Percentiles rank a stretch among this genome's conserved stretches.
phyloP scores from a whole-genome alignment of 2,797 vertebrate genomes.

The Pelodytes ibericus region DNA sequence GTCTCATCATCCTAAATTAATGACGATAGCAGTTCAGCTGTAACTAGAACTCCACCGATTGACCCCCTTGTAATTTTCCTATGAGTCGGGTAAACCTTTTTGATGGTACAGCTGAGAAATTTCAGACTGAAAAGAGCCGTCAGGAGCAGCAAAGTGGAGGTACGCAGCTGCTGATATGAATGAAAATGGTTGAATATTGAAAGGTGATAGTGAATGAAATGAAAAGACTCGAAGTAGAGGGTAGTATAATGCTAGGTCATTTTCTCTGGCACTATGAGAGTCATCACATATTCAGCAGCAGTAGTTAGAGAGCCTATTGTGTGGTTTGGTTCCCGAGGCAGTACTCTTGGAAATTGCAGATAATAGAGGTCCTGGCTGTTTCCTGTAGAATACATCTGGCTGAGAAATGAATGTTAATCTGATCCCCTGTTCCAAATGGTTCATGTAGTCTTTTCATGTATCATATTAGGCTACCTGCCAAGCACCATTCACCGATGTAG shows the following conservation, averaged over 20 bases:
- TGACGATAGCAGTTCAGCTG: too few relatives aligned
- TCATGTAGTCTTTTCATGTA: not conserved
- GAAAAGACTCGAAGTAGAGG: not conserved
- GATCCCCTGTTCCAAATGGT: not conserved
- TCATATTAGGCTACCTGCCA: too few relatives aligned
- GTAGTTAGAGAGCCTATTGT: not conserved
- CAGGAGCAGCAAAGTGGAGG: not conserved
- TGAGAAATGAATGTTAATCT: not conserved
- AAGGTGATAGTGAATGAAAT: constrained; percentile 13
- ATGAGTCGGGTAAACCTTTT: not conserved
- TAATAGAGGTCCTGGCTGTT: not conserved
- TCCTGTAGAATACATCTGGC: not conserved
- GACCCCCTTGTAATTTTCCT: too few relatives aligned
- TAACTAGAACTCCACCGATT: too few relatives aligned
- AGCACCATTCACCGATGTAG: too few relatives aligned
- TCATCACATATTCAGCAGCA: not conserved
- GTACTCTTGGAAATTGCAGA: not conserved
- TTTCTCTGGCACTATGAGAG: not conserved
- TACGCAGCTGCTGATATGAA: not conserved
- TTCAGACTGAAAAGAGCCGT: not conserved
- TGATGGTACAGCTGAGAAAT: not conserved
- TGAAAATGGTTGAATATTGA: not conserved
- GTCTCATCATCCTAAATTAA: too few relatives aligned
- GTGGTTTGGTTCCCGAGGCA: not conserved
- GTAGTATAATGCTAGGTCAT: constrained; percentile 4